Evolutionary conservation across 2,888 invertebrate genomes (phyloP).

Genomic region (Cheilosia variabilis): DNA sequence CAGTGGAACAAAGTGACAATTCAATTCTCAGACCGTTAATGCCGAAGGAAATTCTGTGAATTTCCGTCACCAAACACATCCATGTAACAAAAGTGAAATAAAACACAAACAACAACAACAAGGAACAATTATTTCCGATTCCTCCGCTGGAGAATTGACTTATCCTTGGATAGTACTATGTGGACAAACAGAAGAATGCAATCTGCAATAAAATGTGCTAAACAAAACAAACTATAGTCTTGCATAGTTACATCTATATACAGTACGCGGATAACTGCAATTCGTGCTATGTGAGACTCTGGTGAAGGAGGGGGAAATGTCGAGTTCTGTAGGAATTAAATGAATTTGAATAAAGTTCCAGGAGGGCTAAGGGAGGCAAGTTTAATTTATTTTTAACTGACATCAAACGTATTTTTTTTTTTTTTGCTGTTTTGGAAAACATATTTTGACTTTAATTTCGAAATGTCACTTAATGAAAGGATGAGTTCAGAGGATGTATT

Average conservation of each 20-base stretch:
- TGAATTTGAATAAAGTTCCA: neutral
- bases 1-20: slow-evolving; percentile 45
- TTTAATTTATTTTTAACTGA: no score
- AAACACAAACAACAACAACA: slow-evolving; percentile 12
- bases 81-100: slow-evolving; percentile 14
- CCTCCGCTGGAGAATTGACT: slow-evolving; percentile 21
- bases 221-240: slow-evolving; percentile 14
- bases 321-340: neutral
- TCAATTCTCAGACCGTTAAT: slow-evolving; percentile 40
- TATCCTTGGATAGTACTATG: slow-evolving; percentile 2
- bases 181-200: slow-evolving; percentile 10
- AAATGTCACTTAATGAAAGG: no score
- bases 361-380: neutral
- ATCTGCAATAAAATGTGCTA: slow-evolving; percentile 39
- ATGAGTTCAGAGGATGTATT: no score
- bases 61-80: slow-evolving; percentile 29
- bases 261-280: slow-evolving; percentile 38
- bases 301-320: neutral
- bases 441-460: no score
- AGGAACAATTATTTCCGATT: slow-evolving; percentile 22
- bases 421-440: no score
- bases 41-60: slow-evolving; percentile 15
- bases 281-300: slow-evolving; percentile 12
- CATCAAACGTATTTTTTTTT: no score
- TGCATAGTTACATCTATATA: slow-evolving; percentile 18